phyloP scores from a whole-genome alignment of 2,888 invertebrate genomes.

The Melanotus villosus region DNA sequence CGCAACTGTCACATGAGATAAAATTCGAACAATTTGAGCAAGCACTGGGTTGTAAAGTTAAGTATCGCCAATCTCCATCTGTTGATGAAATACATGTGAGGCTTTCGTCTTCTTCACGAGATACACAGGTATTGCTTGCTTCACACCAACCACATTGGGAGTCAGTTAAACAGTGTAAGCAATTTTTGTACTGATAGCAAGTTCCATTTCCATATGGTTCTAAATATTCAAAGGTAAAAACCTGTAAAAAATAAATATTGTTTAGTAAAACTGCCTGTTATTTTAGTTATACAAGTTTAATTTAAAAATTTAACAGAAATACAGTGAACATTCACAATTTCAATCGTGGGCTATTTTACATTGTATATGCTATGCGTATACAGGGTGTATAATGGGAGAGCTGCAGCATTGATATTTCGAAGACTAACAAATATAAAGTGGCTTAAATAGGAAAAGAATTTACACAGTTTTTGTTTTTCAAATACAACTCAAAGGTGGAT shows the following conservation, averaged over 20 bases:
- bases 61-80: slow-evolving; percentile 80
- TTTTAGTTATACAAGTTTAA: too few species aligned
- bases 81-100: slow-evolving; percentile 69
- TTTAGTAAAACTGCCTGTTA: too few species aligned
- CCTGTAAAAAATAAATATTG: slow-evolving; percentile 53
- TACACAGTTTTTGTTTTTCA: too few species aligned
- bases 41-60: slow-evolving; percentile 85
- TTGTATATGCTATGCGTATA: too few species aligned
- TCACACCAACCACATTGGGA: slow-evolving; percentile 95
- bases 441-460: too few species aligned
- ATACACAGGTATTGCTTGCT: slow-evolving; percentile 78
- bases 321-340: too few species aligned
- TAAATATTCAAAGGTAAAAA: slow-evolving; percentile 90
- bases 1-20: slow-evolving; percentile 90
- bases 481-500: too few species aligned
- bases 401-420: too few species aligned
- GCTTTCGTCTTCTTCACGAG: slow-evolving; percentile 78
- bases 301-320: too few species aligned
- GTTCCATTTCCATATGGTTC: slow-evolving; percentile 89
- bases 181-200: slow-evolving; percentile 85
- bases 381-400: too few species aligned
- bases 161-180: slow-evolving; percentile 89
- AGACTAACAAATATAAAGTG: too few species aligned
- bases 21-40: slow-evolving; percentile 93
- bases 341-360: too few species aligned